Base-by-base conservation (phyloP, 2,888 invertebrate species). In the Monoplex corrugatus region DNA sequence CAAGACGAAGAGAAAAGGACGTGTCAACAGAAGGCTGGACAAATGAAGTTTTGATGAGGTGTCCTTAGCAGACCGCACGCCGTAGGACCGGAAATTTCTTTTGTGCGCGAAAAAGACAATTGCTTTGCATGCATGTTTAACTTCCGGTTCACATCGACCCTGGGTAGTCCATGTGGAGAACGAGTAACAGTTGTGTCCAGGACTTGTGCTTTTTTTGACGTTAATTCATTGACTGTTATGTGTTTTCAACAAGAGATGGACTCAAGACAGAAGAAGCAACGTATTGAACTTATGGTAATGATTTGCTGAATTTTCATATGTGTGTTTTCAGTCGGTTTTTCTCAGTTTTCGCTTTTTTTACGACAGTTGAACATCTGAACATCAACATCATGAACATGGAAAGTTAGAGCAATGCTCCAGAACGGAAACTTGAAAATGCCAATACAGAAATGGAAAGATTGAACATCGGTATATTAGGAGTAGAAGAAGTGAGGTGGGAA, bases 41-140 rank as follows among this genome's bases (percentile, higher is more conserved):
- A 84, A n/a, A 44, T 5, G 40, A 50, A 57, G 23, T 32, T 78
- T 13, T 89, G 89, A 87, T 89, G 89, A 89, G 87, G 89, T 89
- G 89, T 87, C 87, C 83, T 43, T 87, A 89, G 87, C 83, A 87
- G 75, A 84, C 68, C 45, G 72, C 82, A 89, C 88, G 88, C 82
- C 35, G 88, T 44, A n/a, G 6, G 43, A 72, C 68, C 88, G 88
- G 88, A 88, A 88, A 45, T 63, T 8, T 32, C 88, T 88, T 63
- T 88, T 45, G 10, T 68, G n/a, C 16, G n/a, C 2, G 57, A 57
- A 38, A 38, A 35, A 57, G 19, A 57, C 35, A 5, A 32, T 2
- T 8, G 2, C 10, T 32, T 6, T 72, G 35, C 23, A 3, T 8
- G 23, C 19, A 43, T 28, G 43, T 23, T 40, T 80, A 80, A 80